Percentiles rank a stretch among this genome's conserved stretches.
Conservation (phyloP, 2,797 vertebrate species). For the Gallinago stenura region DNA sequence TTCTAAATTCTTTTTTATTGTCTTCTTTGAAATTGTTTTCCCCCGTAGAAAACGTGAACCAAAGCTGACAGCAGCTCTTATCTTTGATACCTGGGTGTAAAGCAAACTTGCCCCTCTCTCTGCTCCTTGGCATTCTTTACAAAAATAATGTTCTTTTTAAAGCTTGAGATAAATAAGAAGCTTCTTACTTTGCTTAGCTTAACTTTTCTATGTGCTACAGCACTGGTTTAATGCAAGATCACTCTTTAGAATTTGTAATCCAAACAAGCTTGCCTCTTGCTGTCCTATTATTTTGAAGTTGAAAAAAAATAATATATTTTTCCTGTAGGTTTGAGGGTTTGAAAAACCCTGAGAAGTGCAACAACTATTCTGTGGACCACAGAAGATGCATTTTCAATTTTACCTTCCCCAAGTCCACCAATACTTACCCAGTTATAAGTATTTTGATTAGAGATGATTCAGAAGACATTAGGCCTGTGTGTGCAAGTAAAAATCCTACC, state of each 20-base stretch:
- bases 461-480: slow-evolving; percentile 47
- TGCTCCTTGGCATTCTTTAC: neutral
- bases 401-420: neutral
- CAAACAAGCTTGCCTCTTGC: neutral
- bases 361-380: slow-evolving; percentile 29
- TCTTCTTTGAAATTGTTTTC: neutral
- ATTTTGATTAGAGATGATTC: slow-evolving; percentile 41
- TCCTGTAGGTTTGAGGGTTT: slow-evolving; percentile 66
- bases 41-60: neutral
- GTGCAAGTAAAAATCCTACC: slow-evolving; percentile 21
- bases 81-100: neutral
- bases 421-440: neutral
- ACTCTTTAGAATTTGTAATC: neutral
- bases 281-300: neutral
- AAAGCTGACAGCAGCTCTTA: neutral
- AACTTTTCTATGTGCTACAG: neutral
- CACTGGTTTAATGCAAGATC: neutral
- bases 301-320: neutral
- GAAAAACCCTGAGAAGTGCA: slow-evolving; percentile 49
- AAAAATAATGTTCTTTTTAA: neutral
- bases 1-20: neutral
- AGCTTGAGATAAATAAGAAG: neutral
- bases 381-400: slow-evolving; percentile 70
- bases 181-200: neutral
- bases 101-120: neutral